A percentile compares a stretch with the other conserved stretches of the same genome.
These are phyloP conservation scores for Alca torda DNA, from an alignment of 2,797 vertebrate genomes.

Conservation along the genomic window DNA sequence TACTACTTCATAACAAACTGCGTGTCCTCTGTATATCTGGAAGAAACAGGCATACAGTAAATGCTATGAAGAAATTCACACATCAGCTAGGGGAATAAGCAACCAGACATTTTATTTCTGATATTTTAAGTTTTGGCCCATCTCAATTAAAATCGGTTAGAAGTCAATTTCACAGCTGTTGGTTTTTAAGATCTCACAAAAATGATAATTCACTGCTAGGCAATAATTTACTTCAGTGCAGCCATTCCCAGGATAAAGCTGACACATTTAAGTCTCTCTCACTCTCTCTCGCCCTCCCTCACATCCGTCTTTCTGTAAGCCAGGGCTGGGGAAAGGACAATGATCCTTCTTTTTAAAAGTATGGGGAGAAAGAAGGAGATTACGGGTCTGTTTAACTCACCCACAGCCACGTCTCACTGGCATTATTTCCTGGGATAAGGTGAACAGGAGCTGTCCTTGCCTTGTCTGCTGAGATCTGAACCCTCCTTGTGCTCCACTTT, in stretches of 20 bases:
- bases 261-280: neutral
- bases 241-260: constrained; percentile 22
- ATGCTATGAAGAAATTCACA: neutral
- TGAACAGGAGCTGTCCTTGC: neutral
- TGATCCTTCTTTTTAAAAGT: neutral
- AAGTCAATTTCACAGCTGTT: constrained; percentile 81
- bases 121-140: constrained; percentile 59
- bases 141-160: constrained; percentile 77
- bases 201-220: constrained; percentile 70
- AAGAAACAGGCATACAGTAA: neutral
- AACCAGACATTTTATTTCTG: constrained; percentile 62
- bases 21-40: neutral
- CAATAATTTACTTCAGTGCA: constrained; percentile 52
- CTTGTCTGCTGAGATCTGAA: neutral
- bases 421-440: neutral
- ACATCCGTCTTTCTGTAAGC: neutral
- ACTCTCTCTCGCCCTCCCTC: neutral
- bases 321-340: neutral
- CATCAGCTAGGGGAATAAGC: neutral
- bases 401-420: neutral
- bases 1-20: neutral
- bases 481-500: neutral
- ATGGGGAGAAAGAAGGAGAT: neutral
- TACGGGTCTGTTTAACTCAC: neutral
- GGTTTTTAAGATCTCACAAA: constrained; percentile 76